Base-by-base conservation (phyloP, 2,797 vertebrate species). In the Nannoperca obscura region DNA sequence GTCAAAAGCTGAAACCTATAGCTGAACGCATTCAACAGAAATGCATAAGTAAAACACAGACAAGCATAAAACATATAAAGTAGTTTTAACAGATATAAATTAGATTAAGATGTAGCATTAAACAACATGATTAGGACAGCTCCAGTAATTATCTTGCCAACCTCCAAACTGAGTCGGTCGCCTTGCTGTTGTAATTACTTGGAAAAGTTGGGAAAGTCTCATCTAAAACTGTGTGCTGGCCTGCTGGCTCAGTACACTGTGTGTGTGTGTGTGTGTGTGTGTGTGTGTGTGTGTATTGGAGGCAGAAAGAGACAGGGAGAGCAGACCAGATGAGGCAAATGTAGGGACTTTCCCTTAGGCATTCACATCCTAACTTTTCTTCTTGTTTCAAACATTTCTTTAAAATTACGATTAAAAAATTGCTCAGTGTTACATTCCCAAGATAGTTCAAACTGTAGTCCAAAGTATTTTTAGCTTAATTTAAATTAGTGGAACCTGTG, bases 321-420 rank as follows among this genome's bases (percentile, higher is more conserved):
- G 60, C 58, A 76, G 62, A 85, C 70, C 53, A 84, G 71, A 75
- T 60, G 42, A 73, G 62, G 40, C 74, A 50, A 63, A 84, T 71
- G 58, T 17, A 32, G 86, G 91, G 89, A 89, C 65, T 90, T 92
- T 89, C 87, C 87, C 84, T 67, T 19, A 19, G 70, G 70, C 49
- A 30, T 38, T 81, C 62, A 65, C 14, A 64, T 65, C 61, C 71
- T 71, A 20, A 65, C 34, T 12, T 64, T 62, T 50, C 59, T 75
- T 57, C 58, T n/a, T 12, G 40, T 64, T 58, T n/a, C 30, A 67
- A 70, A 75, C 24, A 15, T 17, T 24, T 30, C 50, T 75, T 30
- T 27, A 6, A 27, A 27, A 27, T 27, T 22, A 60, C 11, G n/a
- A 10, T 0, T 17, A 47, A 65, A 71, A 64, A 58, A 27, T 2